A percentile compares a stretch with the other conserved stretches of the same genome.
Evolutionary conservation across 2,113 vertebrate species (phyloP).

Genomic region (Lota lota): DNA sequence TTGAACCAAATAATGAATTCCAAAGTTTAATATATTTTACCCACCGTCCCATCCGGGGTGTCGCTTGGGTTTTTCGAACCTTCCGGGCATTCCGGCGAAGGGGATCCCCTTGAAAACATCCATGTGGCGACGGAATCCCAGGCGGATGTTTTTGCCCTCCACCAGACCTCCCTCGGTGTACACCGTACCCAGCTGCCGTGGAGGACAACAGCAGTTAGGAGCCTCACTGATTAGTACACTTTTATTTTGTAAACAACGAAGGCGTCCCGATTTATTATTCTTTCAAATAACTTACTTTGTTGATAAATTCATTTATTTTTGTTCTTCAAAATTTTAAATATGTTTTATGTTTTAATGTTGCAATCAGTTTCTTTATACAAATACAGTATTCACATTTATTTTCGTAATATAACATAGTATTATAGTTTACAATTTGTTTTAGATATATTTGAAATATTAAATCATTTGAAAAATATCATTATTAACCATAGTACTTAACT

Average conservation of each 20-base stretch:
- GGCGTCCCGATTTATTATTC: too few species aligned
- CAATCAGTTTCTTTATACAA: too few species aligned
- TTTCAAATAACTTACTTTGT: too few species aligned
- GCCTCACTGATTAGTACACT: neutral
- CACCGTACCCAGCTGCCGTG: conserved; percentile 81
- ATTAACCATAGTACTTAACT: neutral
- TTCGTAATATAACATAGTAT: too few species aligned
- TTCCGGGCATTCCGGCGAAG: conserved; percentile 80
- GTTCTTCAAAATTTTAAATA: too few species aligned
- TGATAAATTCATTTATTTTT: too few species aligned
- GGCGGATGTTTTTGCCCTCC: conserved; percentile 74
- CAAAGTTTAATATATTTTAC: conserved; percentile 25
- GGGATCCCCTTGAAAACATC: conserved; percentile 93
- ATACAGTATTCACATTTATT: too few species aligned
- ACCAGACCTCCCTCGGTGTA: conserved; percentile 88
- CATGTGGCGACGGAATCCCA: conserved; percentile 67
- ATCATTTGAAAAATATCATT: neutral
- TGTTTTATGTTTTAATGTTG: too few species aligned
- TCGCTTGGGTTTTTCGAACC: conserved; percentile 79
- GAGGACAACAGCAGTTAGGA: neutral
- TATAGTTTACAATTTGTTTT: too few species aligned
- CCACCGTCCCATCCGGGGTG: conserved; percentile 92
- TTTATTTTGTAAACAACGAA: neutral
- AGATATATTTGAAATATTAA: neutral
- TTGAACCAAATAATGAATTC: neutral